Evolutionary conservation across 2,797 vertebrate species (phyloP).

Genomic region (Epinephelus awoara): DNA sequence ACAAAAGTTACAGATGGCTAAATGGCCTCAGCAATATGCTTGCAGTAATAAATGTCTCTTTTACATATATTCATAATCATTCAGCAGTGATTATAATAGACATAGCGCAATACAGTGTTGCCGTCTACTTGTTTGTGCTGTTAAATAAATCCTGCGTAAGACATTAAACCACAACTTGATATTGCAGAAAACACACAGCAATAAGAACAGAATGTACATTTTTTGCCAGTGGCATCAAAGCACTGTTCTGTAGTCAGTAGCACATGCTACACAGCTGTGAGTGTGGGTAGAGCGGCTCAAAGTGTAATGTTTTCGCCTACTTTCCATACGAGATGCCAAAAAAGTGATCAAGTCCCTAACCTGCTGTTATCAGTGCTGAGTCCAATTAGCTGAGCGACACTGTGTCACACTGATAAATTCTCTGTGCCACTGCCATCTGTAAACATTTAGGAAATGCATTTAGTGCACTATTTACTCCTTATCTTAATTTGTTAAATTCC

Average conservation of each 20-base stretch:
- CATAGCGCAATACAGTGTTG: constrained; percentile 1
- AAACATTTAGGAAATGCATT: constrained; percentile 36
- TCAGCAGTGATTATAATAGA: constrained; percentile 52
- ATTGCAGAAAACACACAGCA: constrained; percentile 33
- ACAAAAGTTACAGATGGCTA: constrained; percentile 59
- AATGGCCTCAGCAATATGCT: constrained; percentile 53
- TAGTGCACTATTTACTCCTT: constrained; percentile 39
- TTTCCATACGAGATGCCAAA: constrained; percentile 43
- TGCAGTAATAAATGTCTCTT: constrained; percentile 56
- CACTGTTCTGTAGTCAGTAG: constrained; percentile 45
- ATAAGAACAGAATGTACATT: constrained; percentile 42
- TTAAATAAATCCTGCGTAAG: constrained; percentile 49
- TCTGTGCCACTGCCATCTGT: constrained; percentile 41
- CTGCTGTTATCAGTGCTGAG: constrained; percentile 62
- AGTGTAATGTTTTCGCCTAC: constrained; percentile 35
- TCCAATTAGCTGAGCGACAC: constrained; percentile 67
- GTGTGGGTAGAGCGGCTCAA: constrained; percentile 17
- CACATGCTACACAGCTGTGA: constrained; percentile 56
- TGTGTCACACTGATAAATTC: constrained; percentile 65
- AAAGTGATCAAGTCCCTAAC: constrained; percentile 62
- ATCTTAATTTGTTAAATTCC: constrained; percentile 46
- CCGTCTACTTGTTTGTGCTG: constrained; percentile 43
- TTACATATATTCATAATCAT: constrained; percentile 45
- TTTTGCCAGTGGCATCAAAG: constrained; percentile 46
- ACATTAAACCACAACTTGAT: constrained; percentile 51